Conservation (phyloP, 2,888 invertebrate genomes). For the Noctuana brunneofusca region DNA sequence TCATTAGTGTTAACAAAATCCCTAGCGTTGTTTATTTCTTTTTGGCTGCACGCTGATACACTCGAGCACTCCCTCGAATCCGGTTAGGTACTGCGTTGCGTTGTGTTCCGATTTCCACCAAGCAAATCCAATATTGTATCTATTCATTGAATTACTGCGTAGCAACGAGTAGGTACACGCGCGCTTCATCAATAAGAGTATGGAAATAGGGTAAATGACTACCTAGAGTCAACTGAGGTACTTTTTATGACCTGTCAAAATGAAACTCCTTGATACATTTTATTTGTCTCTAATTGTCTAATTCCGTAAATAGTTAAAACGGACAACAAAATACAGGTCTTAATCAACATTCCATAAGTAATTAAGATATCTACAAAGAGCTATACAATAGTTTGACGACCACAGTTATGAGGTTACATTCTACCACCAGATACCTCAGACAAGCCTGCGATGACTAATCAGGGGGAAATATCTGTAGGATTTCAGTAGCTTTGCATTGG, state of each 20-base stretch:
- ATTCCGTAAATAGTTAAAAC: background rate
- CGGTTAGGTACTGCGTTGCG: conserved; percentile 1
- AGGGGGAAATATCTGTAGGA: conserved; percentile 41
- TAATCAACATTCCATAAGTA: conserved; percentile 8
- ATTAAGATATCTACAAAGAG: conserved; percentile 4
- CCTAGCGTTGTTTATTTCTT: background rate
- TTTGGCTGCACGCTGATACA: background rate
- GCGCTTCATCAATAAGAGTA: no score
- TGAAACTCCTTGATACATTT: no score
- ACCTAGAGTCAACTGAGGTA: no score
- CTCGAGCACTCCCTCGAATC: conserved; percentile 7
- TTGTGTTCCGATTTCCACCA: conserved; percentile 16
- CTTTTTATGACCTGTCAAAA: no score
- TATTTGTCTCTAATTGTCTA: background rate
- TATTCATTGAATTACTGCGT: conserved; percentile 19
- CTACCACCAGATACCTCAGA: conserved; percentile 29
- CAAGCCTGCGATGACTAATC: conserved; percentile 44
- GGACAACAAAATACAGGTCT: background rate
- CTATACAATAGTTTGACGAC: conserved; percentile 10
- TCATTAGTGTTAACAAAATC: background rate
- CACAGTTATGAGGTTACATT: conserved; percentile 28
- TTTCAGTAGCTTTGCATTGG: conserved; percentile 43
- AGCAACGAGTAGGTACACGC: background rate
- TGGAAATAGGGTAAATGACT: no score
- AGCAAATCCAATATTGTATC: conserved; percentile 21